Base-by-base conservation (phyloP, 2,888 invertebrate genomes). In the Amorpha juglandis region DNA sequence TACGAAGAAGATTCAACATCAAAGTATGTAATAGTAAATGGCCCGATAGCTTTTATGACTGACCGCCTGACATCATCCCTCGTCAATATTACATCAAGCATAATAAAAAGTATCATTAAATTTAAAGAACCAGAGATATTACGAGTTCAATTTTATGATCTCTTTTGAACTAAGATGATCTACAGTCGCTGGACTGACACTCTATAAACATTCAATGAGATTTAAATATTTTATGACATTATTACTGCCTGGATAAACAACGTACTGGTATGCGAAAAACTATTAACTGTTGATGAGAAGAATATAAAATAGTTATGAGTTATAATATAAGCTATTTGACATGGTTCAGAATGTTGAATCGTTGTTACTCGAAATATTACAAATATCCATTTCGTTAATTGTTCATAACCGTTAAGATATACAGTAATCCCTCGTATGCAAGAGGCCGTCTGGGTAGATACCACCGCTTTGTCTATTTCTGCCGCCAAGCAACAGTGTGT, bases 171-270 rank as follows among this genome's bases (percentile, higher is more conserved):
- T 27, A 27, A 42, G 58, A 58, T 19, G 38, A 48, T n/a, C 12
- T 42, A 55, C 38, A 58, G 53, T 53, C n/a, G 33, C n/a, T n/a
- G 33, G 33, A 33, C 14, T 6, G 35, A 35, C 45, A 12, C 42
- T 58, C n/a, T 35, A 55, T 55, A 55, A 55, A 55, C 35, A 55
- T 38, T 55, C 58, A 42, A 12, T 58, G 42, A 42, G 12, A 58
- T 58, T 58, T 19, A 58, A 58, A 42, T 38, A 58, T 58, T 58
- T 58, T 58, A 58, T 58, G 19, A 38, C 58, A 58, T 19, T 35
- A 58, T 58, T 58, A 58, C 58, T 21, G 42, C 12, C 19, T 58
- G 42, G 16, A 16, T 19, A 11, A 58, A 12, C 16, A 58, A 19
- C 38, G 55, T 16, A n/a, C n/a, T n/a, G n/a, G n/a, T n/a, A 52